Conservation (phyloP, 2,113 vertebrate species). For the Onychostoma macrolepis region DNA sequence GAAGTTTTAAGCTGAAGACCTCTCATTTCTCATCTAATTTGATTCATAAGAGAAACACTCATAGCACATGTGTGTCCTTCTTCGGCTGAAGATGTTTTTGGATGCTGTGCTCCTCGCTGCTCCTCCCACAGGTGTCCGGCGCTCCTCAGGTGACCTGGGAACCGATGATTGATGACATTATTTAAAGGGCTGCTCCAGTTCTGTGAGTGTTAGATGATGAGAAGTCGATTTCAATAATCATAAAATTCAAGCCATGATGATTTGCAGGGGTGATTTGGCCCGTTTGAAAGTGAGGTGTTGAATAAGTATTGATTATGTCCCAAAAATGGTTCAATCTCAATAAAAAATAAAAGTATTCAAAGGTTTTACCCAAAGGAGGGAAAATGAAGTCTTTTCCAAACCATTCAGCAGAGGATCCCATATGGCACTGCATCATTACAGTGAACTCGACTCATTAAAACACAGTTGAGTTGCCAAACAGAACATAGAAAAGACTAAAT, state of each 20-base stretch:
- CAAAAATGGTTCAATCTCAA: neutral
- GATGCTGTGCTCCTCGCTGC: neutral
- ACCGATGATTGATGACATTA: constrained; percentile 54
- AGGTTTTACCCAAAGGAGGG: neutral
- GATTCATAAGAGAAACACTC: too few species aligned
- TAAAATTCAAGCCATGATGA: constrained; percentile 11
- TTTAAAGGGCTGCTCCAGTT: constrained; percentile 44
- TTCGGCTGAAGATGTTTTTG: neutral
- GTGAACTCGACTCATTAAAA: neutral
- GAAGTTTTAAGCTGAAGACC: neutral
- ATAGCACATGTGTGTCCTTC: too few species aligned
- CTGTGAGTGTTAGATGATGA: neutral
- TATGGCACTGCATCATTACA: neutral
- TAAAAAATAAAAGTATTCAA: neutral
- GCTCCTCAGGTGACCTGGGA: constrained; percentile 52
- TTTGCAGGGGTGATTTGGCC: neutral
- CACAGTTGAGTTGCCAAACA: neutral
- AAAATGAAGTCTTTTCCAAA: neutral
- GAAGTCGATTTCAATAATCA: constrained; percentile 14
- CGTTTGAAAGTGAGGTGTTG: neutral
- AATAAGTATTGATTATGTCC: constrained; percentile 6
- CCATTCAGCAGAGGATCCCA: neutral
- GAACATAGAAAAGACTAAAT: neutral
- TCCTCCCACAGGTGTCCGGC: constrained; percentile 2
- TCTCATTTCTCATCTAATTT: neutral